Conservation (phyloP, 2,888 invertebrate species). For the Drosophila borborema region DNA sequence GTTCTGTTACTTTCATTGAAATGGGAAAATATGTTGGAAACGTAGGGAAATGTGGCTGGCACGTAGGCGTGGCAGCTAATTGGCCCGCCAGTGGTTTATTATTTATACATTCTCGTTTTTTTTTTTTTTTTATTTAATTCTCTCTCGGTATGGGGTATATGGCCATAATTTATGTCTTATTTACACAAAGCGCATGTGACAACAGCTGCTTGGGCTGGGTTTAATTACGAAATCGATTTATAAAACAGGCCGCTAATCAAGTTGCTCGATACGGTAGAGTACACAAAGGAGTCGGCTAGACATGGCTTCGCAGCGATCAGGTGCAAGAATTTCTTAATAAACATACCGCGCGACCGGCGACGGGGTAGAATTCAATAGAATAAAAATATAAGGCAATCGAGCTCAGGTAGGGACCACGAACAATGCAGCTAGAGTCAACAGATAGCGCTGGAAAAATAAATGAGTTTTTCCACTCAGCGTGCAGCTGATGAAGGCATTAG, state of each 20-base stretch:
- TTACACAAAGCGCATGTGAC: conserved; percentile 50
- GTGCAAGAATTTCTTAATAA: conserved; percentile 38
- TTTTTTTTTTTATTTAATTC: not conserved
- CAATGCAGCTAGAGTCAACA: conserved; percentile 41
- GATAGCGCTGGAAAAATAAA: conserved; percentile 51
- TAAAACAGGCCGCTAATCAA: conserved; percentile 39
- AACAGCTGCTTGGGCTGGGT: conserved; percentile 49
- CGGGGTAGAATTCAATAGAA: conserved; percentile 24
- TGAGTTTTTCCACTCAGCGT: conserved; percentile 51
- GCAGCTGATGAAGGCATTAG: conserved; percentile 69
- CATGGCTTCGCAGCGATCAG: conserved; percentile 3
- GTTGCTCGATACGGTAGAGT: conserved; percentile 18
- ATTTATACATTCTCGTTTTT: conserved; percentile 59
- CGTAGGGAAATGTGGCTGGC: conserved; percentile 5
- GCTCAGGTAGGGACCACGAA: conserved; percentile 34
- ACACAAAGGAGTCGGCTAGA: conserved; percentile 16
- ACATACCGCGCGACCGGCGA: conserved; percentile 8
- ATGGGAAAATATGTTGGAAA: conserved; percentile 68
- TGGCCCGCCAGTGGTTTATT: conserved; percentile 69
- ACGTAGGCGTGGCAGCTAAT: conserved; percentile 53
- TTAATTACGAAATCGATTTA: conserved; percentile 71
- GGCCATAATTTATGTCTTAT: conserved; percentile 58
- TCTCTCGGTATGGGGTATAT: not conserved
- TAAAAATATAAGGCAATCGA: conserved; percentile 7
- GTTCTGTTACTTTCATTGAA: conserved; percentile 66